Conservation (phyloP, 2,797 vertebrate species). For the Sciurus vulgaris region DNA sequence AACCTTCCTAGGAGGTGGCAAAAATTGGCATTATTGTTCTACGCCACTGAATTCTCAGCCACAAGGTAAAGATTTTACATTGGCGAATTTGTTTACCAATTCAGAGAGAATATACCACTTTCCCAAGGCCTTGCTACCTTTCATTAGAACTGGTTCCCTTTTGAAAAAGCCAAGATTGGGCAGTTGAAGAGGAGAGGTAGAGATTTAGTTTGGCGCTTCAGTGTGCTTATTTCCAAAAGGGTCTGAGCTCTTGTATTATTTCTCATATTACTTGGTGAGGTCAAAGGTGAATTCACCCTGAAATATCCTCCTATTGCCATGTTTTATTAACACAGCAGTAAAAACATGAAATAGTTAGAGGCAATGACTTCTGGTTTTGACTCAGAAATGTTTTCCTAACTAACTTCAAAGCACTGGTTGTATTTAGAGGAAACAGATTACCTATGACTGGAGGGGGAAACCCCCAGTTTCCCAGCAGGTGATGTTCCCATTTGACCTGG, state of each 20-base stretch:
- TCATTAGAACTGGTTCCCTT: not conserved
- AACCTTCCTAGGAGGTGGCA: not conserved
- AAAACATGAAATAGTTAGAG: not conserved
- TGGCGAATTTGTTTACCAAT: not conserved
- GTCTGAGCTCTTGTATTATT: not conserved
- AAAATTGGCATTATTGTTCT: constrained; percentile 7
- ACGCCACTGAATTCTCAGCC: not conserved
- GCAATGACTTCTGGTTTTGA: not conserved
- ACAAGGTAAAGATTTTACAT: not conserved
- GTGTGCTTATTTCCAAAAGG: not conserved
- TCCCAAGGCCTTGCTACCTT: not conserved
- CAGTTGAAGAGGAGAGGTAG: not conserved
- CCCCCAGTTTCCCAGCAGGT: not conserved
- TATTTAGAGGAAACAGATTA: not conserved
- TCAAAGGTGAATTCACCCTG: constrained; percentile 5
- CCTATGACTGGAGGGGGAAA: not conserved
- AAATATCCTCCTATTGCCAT: not conserved
- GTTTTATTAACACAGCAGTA: not conserved
- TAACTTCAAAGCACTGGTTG: not conserved
- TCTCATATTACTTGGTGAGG: not conserved
- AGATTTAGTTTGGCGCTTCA: not conserved
- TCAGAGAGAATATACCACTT: not conserved
- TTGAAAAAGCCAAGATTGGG: not conserved
- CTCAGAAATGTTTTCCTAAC: constrained; percentile 1
- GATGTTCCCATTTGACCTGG: not conserved